phyloP scores from a whole-genome alignment of 2,797 vertebrate genomes.

The Hippocampus kuda region DNA sequence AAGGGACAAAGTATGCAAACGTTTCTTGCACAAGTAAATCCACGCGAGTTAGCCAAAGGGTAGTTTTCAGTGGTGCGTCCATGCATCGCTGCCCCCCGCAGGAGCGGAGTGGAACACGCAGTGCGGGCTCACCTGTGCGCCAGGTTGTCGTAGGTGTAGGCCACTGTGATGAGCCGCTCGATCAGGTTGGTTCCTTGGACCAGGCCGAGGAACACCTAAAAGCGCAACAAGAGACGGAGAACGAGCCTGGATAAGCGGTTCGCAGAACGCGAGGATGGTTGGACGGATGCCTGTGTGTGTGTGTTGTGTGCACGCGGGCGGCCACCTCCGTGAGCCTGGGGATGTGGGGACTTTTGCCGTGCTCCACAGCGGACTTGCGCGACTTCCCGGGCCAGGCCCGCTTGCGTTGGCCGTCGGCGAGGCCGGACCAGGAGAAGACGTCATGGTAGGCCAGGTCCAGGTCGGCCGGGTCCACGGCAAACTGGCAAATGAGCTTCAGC shows the following conservation, averaged over 20 bases:
- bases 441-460: slow-evolving; percentile 95
- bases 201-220: slow-evolving; percentile 88
- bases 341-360: slow-evolving; percentile 89
- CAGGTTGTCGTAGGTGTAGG: slow-evolving; percentile 98
- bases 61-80: not conserved
- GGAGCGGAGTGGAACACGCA: not conserved
- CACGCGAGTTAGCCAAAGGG: too few species aligned
- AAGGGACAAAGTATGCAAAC: too few species aligned
- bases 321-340: slow-evolving; percentile 88
- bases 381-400: slow-evolving; percentile 91
- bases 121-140: slow-evolving; percentile 77
- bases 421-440: slow-evolving; percentile 94
- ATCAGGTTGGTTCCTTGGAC: slow-evolving; percentile 95
- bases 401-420: slow-evolving; percentile 86
- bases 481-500: slow-evolving; percentile 97
- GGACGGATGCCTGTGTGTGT: too few species aligned
- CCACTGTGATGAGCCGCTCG: slow-evolving; percentile 94
- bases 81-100: not conserved
- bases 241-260: too few species aligned
- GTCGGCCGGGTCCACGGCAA: slow-evolving; percentile 93
- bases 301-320: too few species aligned
- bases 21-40: too few species aligned
- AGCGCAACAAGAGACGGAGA: not conserved
- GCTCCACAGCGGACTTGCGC: slow-evolving; percentile 85
- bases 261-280: too few species aligned